Base-by-base conservation (phyloP, 2,797 vertebrate genomes). In the Pantherophis alleghaniensis region DNA sequence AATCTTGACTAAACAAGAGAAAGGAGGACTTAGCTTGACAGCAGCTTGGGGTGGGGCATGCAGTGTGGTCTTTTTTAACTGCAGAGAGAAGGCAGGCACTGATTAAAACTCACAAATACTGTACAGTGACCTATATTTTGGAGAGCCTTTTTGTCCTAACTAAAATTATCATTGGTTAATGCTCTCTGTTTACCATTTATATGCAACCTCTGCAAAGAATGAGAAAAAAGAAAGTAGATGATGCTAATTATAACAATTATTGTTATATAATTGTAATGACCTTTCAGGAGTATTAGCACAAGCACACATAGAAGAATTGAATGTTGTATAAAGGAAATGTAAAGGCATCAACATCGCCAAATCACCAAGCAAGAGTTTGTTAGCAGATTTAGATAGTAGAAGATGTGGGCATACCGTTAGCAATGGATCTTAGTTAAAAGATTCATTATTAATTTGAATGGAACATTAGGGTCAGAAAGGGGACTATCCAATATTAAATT, bases 1-100 rank as follows among this genome's bases (percentile, higher is more conserved):
- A 89, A 74, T 91, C 90, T 69, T 53, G n/a, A 94, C 94, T 90
- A 92, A 96, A 96, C 90, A 95, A 89, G 94, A n/a, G 94, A 94
- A 10, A 13, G 79, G 87, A 86, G 86, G 13, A 42, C 90, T 74
- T 0, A 16, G 90, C 87, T 28, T 88, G 87, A 87, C 59, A 92
- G 69, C 37, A 26, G 69, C 24, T 24, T n/a, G 28, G 57, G 88
- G 63, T 5, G 63, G 24, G 87, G 57, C 6, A 13, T 2, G 20
- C 56, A 28, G 57, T 20, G 3, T 32, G 2, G 47, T 83, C 66
- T 93, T 87, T 91, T 74, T 91, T 66, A 83, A 89, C 87, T 86
- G 51, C 69, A 93, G 93, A 93, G 90, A 93, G 93, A 91, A 42
- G 93, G 93, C 90, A 63, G 53, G 90, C 51, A 56, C 18, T 37